Evolutionary conservation across 2,113 vertebrate genomes (phyloP), one percentile per base, ranked within the genome.

Genomic region (Tautogolabrus adspersus): DNA sequence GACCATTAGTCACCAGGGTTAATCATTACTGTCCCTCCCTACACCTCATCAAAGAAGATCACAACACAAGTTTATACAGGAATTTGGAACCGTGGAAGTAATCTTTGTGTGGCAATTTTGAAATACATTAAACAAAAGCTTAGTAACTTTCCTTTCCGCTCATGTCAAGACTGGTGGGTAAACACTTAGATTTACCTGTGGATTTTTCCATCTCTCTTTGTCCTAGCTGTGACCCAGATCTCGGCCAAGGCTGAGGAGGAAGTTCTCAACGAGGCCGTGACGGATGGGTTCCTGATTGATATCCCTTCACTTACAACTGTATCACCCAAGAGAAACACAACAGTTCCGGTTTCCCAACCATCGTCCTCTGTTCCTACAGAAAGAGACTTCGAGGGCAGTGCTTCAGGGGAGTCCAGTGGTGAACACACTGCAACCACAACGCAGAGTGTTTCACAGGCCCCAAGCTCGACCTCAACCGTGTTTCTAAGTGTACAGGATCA

Each of bases 21-120:
- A 91, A 90, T 92, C 49, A 85, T 89, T 86, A 76, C 42, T 22
- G 44, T 57, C 40, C 56, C 63, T 57, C 34, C 62, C 77, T 83
- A 78, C 83, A 65, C 86, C 85, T 84, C 42, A 58, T 68, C 62
- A 63, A 82, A 87, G 76, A 7, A 30, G 22, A 62, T 15, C 21
- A 13, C 51, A 22, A 23, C 70, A 69, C 90, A 87, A 76, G 87
- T 86, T 84, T 49, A 76, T 67, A 90, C 91, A 89, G 58, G 86
- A 69, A 42, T 59, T 42, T 47, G 13, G 52, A 44, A 13, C 12
- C 11, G 62, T 71, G 75, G 52, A 68, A 13, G 0, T 70, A 55
- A 72, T 16, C 55, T 13, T 54, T 72, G 40, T 60, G 23, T 55
- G 12, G 22, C 56, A 18, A n/a, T 34, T 59, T 52, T 66, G 61